A percentile compares a stretch with the other conserved stretches of the same genome.
Evolutionary conservation across 2,113 vertebrate species (phyloP).

Genomic region (Acanthisitta chloris): DNA sequence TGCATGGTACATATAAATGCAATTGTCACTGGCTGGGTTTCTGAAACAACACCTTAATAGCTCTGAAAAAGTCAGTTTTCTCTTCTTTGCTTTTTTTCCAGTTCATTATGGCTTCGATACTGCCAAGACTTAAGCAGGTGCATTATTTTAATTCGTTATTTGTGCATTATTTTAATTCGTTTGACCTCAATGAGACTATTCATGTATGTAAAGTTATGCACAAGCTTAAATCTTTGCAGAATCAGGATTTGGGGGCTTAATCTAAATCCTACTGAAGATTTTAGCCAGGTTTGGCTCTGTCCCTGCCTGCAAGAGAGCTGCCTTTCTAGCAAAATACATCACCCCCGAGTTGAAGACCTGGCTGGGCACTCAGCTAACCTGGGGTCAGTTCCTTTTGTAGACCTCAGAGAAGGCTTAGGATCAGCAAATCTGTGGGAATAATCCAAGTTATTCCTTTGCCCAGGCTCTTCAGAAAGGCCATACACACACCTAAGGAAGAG

Average conservation of each 20-base stretch:
- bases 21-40: not conserved
- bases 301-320: not conserved
- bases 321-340: not conserved
- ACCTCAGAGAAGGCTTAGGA: not conserved
- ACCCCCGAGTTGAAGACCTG: rapidly evolving
- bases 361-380: not conserved
- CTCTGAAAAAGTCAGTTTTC: not conserved
- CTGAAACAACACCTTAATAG: not conserved
- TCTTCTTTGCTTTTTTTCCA: not conserved
- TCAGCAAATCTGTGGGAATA: not conserved
- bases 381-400: not conserved
- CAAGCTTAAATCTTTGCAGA: constrained; percentile 26
- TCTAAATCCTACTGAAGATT: constrained; percentile 15
- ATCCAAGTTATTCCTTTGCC: not conserved
- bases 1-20: not conserved
- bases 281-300: not conserved
- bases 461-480: not conserved
- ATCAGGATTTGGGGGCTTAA: constrained; percentile 36
- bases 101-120: not conserved
- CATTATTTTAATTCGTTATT: constrained; percentile 21
- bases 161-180: not conserved
- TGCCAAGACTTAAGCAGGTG: not conserved
- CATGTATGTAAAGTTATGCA: constrained; percentile 15
- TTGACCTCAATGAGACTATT: not conserved
- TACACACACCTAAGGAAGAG: not conserved